Base-by-base conservation (phyloP, 2,888 invertebrate species). In the Labia minor region DNA sequence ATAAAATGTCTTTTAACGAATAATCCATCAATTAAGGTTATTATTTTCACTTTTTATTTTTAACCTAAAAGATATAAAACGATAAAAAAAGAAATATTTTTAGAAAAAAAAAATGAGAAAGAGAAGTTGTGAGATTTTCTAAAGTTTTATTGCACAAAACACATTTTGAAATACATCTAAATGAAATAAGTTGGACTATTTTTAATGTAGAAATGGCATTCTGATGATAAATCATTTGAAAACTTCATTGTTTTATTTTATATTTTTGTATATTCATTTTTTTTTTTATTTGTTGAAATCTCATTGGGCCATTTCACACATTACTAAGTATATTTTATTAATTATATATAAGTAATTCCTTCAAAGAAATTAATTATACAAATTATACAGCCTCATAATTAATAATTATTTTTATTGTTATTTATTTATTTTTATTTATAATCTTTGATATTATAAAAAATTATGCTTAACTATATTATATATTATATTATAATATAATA, bases 111-210 rank as follows among this genome's bases (percentile, higher is more conserved):
- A n/a, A n/a, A n/a, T n/a, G n/a, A n/a, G n/a, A n/a, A n/a, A n/a
- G n/a, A n/a, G n/a, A 3, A 8, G 8, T 26, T 26, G 26, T 6
- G 16, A 49, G 37, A 63, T 66, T 66, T 49, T 49, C 49, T 49
- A 49, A 49, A 8, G 3, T 49, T 49, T 66, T 66, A 66, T 66
- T 66, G 66, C 66, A 66, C 63, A 66, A 66, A 66, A 66, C 63
- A 63, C 63, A 49, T 63, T 16, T 21, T 37, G 63, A 19, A 63
- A 37, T 66, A 66, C 66, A 66, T 66, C 61, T 63, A 66, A 26
- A 37, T 63, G 11, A 63, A 21, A 66, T 63, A 20, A 65, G 65
- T 37, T 65, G 65, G 19, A 37, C 21, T 33, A 65, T 64, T 64
- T 21, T 65, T 49, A 65, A 49, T 49, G 49, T 49, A 49, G 49